Conservation (phyloP, 2,113 vertebrate genomes). For the Felis chaus region DNA sequence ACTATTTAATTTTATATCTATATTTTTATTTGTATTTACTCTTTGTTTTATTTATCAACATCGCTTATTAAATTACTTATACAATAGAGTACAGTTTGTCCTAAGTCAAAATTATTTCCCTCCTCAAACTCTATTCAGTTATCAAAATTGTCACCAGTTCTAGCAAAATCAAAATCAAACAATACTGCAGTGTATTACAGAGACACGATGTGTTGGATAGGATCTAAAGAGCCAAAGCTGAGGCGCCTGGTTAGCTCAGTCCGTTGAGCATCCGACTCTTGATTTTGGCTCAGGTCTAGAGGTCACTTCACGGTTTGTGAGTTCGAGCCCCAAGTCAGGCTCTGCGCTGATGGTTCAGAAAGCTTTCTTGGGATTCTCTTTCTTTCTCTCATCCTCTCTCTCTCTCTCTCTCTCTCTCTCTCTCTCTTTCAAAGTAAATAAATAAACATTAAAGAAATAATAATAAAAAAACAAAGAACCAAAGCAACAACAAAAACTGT, state of each 20-base stretch:
- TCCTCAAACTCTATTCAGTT: background rate
- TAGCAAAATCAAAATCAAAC: constrained; percentile 5
- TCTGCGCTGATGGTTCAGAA: no score
- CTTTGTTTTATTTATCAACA: background rate
- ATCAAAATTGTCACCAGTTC: background rate
- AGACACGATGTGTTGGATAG: background rate
- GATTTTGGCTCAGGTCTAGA: no score
- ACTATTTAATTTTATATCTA: background rate
- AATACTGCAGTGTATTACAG: background rate
- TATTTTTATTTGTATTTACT: background rate
- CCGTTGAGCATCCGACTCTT: no score
- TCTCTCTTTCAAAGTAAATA: no score
- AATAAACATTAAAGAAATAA: no score
- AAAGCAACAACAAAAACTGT: background rate
- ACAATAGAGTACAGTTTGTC: background rate
- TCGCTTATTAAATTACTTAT: background rate
- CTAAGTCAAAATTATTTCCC: background rate
- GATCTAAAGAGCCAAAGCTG: background rate
- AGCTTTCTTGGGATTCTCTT: no score
- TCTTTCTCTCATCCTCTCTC: no score
- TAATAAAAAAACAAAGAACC: background rate
- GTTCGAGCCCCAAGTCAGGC: no score
- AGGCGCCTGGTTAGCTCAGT: no score
- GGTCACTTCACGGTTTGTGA: no score
- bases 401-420: no score